These are phyloP conservation scores for Sceloporus undulatus DNA, from an alignment of 2,113 vertebrate genomes.

Conservation along the genomic window DNA sequence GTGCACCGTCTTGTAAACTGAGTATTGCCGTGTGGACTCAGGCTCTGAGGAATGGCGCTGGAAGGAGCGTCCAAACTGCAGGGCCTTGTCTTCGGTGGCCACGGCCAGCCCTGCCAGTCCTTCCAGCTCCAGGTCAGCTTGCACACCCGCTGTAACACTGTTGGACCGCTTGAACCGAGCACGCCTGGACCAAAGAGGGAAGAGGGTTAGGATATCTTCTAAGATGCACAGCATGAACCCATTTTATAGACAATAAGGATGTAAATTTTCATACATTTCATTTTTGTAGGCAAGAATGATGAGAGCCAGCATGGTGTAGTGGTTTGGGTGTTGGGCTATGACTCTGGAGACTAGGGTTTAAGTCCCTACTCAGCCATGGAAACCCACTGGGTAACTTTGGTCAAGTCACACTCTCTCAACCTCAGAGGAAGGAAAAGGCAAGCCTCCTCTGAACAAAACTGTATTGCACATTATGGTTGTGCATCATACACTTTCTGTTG, in stretches of 20 bases:
- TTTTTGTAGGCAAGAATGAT: no score
- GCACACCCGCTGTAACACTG: slow-evolving; percentile 96
- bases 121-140: slow-evolving; percentile 96
- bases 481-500: no score
- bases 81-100: slow-evolving; percentile 94
- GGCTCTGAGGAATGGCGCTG: slow-evolving; percentile 95
- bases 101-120: slow-evolving; percentile 88
- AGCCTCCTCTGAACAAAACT: no score
- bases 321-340: no score
- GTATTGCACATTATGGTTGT: no score
- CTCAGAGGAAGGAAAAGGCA: no score
- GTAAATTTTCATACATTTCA: no score
- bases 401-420: no score
- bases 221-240: neutral
- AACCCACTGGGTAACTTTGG: no score
- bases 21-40: slow-evolving; percentile 88
- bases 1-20: slow-evolving; percentile 96
- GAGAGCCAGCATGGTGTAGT: no score
- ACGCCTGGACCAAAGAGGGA: slow-evolving; percentile 77
- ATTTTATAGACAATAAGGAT: neutral
- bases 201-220: neutral
- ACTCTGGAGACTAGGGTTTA: no score
- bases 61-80: slow-evolving; percentile 97
- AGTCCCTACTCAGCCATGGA: no score
- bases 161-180: slow-evolving; percentile 98